Evolutionary conservation across 2,888 invertebrate genomes (phyloP).

Genomic region (Drosophila mayaguana): DNA sequence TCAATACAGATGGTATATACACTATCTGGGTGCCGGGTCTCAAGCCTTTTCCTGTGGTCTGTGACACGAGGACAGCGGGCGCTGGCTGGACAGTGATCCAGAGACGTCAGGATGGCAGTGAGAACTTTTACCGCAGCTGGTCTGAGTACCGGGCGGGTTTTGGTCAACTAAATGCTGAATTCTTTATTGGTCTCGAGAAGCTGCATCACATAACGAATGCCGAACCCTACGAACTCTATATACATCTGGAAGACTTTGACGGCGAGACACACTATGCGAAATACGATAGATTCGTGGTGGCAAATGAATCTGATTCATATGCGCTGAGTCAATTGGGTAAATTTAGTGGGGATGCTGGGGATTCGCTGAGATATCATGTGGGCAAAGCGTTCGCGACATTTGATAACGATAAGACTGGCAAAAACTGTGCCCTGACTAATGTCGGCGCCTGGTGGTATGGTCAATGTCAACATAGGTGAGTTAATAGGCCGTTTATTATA

Average conservation of each 20-base stretch:
- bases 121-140: conserved; percentile 89
- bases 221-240: conserved; percentile 86
- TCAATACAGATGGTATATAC: conserved; percentile 59
- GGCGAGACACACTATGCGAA: conserved; percentile 87
- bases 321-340: conserved; percentile 88
- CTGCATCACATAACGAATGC: conserved; percentile 85
- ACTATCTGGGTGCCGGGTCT: conserved; percentile 82
- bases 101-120: conserved; percentile 88
- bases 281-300: conserved; percentile 88
- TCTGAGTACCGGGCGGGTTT: conserved; percentile 89
- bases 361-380: conserved; percentile 89
- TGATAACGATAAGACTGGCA: conserved; percentile 88
- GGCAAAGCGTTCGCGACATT: conserved; percentile 89
- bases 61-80: conserved; percentile 58
- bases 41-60: conserved; percentile 50
- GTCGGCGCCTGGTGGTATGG: conserved; percentile 92
- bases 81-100: conserved; percentile 90
- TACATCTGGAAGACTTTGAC: conserved; percentile 88
- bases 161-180: conserved; percentile 89
- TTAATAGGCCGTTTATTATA: not conserved
- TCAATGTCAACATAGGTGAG: conserved; percentile 88
- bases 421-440: conserved; percentile 88
- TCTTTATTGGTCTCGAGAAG: conserved; percentile 90
- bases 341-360: conserved; percentile 89
- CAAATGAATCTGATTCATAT: conserved; percentile 88